Percentiles rank a stretch among this genome's conserved stretches.
Conservation (phyloP, 2,797 vertebrate genomes). For the Enteromius paludinosus region DNA sequence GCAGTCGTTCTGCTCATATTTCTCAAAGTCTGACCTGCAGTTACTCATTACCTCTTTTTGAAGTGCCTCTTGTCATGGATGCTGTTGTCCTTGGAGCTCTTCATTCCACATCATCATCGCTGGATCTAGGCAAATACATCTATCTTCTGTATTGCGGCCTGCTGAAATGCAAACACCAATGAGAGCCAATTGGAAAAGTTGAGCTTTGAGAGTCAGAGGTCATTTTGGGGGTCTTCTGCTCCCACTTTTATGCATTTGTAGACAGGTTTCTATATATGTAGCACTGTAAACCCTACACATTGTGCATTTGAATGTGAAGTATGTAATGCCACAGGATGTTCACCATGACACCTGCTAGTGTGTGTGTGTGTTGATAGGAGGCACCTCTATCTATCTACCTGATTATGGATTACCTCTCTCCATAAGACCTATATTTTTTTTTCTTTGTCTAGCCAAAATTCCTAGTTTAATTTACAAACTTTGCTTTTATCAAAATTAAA, state of each 20-base stretch:
- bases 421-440: not conserved
- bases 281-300: not conserved
- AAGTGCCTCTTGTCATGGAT: constrained; percentile 62
- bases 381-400: too few relatives aligned
- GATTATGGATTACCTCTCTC: too few relatives aligned
- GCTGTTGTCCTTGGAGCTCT: constrained; percentile 70
- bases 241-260: not conserved
- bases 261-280: not conserved
- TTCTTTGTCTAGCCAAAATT: too few relatives aligned
- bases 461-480: not conserved
- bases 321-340: not conserved
- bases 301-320: not conserved
- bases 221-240: constrained; percentile 24
- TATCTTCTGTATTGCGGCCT: constrained; percentile 54
- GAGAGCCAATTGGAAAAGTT: constrained; percentile 45
- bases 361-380: too few relatives aligned
- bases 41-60: constrained; percentile 71
- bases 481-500: not conserved
- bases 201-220: constrained; percentile 34
- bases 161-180: constrained; percentile 54
- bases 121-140: constrained; percentile 68
- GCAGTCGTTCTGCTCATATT: constrained; percentile 58
- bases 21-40: constrained; percentile 70
- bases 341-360: not conserved
- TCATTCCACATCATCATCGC: constrained; percentile 67